These are phyloP conservation scores for Sycophila texana DNA, from an alignment of 2,888 invertebrate genomes.

Conservation along the genomic window DNA sequence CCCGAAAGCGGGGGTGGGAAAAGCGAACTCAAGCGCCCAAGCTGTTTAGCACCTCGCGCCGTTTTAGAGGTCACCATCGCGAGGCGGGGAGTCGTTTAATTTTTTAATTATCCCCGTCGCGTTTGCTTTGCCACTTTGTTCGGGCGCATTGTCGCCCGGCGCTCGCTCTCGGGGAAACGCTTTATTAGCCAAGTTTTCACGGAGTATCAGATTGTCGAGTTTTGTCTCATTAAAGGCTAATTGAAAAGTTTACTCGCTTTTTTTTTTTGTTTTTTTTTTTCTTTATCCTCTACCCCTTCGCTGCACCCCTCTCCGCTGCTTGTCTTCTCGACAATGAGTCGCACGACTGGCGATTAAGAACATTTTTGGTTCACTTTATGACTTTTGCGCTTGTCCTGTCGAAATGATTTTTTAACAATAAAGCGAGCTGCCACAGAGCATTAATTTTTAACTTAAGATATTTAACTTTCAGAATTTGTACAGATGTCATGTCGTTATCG, in stretches of 20 bases:
- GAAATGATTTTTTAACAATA: too few species aligned
- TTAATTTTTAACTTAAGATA: too few species aligned
- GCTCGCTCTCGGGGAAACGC: conserved; percentile 37
- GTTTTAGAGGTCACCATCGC: conserved; percentile 41
- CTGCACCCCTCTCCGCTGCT: neutral
- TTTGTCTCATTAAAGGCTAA: conserved; percentile 43
- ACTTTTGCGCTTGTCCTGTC: neutral
- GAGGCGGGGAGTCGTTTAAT: conserved; percentile 37
- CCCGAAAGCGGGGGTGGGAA: conserved; percentile 8
- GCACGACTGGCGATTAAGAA: conserved; percentile 17
- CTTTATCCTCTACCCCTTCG: neutral
- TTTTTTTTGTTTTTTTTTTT: neutral
- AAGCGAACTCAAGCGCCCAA: neutral
- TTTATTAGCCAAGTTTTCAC: conserved; percentile 45
- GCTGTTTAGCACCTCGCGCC: conserved; percentile 33
- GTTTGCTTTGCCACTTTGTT: conserved; percentile 47
- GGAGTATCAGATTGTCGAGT: conserved; percentile 46
- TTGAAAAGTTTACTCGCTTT: conserved; percentile 33
- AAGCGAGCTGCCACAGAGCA: too few species aligned
- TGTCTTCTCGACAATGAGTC: conserved; percentile 10
- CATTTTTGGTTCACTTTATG: neutral
- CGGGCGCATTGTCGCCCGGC: conserved; percentile 29
- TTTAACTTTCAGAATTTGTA: too few species aligned
- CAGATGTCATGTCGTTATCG: too few species aligned
- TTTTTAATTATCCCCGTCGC: conserved; percentile 47